These are phyloP conservation scores for Podarcis lilfordi DNA, from an alignment of 2,797 vertebrate species.

Conservation along the genomic window DNA sequence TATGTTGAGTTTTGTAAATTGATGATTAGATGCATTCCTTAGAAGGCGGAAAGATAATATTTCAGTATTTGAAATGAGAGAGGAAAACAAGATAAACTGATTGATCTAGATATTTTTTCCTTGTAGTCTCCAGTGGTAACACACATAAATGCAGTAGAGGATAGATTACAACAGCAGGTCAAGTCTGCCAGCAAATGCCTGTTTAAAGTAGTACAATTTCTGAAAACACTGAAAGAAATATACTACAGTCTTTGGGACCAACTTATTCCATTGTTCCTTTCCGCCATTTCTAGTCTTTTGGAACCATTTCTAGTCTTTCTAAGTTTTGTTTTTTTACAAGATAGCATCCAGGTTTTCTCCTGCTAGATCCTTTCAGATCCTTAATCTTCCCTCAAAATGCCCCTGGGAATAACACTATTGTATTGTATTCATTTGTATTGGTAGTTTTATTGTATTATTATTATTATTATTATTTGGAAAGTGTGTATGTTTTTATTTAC, in stretches of 20 bases:
- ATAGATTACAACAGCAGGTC: neutral
- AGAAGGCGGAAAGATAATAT: neutral
- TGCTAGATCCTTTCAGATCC: neutral
- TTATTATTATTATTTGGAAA: too few relatives aligned
- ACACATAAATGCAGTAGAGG: neutral
- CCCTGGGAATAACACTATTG: too few relatives aligned
- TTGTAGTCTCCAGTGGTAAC: neutral
- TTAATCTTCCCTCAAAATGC: too few relatives aligned
- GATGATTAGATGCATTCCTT: neutral
- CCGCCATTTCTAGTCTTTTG: neutral
- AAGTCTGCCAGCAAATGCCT: neutral
- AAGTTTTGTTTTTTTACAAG: neutral
- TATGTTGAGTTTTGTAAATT: neutral
- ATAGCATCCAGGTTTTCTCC: neutral
- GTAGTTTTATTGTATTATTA: too few relatives aligned
- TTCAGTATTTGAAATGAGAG: neutral
- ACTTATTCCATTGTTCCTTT: neutral
- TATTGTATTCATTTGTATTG: too few relatives aligned
- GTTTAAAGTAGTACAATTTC: neutral
- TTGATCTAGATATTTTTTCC: neutral
- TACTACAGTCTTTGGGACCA: neutral
- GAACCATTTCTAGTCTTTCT: neutral
- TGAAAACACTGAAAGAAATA: neutral
- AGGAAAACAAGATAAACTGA: neutral
- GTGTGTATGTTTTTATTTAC: too few relatives aligned